phyloP scores from a whole-genome alignment of 2,888 invertebrate species.

The Patella ulyssiponensis region DNA sequence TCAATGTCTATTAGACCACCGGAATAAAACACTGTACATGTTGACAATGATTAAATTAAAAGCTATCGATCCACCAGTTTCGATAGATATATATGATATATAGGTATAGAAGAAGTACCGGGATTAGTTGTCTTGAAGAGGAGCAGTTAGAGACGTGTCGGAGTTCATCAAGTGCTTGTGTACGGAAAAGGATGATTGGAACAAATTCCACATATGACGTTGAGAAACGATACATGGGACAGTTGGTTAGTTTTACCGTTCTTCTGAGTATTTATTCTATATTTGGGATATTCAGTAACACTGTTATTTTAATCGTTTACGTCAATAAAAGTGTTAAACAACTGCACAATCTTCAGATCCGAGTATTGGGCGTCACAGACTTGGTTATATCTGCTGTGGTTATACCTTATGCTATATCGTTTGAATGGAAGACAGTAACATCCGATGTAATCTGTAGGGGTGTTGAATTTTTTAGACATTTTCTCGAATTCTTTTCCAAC shows the following conservation, averaged over 20 bases:
- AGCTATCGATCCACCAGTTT: too few species aligned
- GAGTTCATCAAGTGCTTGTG: too few species aligned
- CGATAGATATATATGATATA: too few species aligned
- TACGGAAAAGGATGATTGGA: too few species aligned
- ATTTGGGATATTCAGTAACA: conserved; percentile 23
- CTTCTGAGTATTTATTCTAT: conserved; percentile 16
- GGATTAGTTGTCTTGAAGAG: too few species aligned
- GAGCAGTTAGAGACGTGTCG: too few species aligned
- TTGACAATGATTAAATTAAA: too few species aligned
- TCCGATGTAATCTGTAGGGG: conserved; percentile 23
- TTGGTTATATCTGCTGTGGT: conserved; percentile 26
- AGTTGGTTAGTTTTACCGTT: neutral
- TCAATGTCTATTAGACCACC: too few species aligned
- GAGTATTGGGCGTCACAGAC: conserved; percentile 18
- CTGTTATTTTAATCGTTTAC: conserved; percentile 24
- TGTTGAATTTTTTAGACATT: conserved; percentile 24
- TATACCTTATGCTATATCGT: conserved; percentile 28
- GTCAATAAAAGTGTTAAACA: neutral
- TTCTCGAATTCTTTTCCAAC: conserved; percentile 23
- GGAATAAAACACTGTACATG: too few species aligned
- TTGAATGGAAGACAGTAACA: conserved; percentile 17
- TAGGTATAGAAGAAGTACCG: too few species aligned
- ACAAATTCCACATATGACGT: too few species aligned
- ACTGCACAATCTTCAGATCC: conserved; percentile 16
- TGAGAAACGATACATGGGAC: too few species aligned